phyloP scores from a whole-genome alignment of 2,113 vertebrate species.

The Dendropsophus ebraccatus region DNA sequence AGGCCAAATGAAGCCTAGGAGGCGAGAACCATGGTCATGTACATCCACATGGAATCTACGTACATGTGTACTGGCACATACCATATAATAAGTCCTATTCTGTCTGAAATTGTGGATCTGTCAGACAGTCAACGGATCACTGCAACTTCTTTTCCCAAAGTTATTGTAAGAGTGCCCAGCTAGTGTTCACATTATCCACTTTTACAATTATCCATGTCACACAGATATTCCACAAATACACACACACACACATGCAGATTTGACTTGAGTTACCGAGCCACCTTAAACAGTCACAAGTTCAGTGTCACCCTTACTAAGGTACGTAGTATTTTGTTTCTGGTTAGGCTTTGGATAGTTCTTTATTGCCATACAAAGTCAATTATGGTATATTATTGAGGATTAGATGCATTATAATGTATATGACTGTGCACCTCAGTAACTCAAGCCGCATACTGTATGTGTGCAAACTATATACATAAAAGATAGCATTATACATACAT shows the following conservation, averaged over 20 bases:
- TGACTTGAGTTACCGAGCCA: neutral
- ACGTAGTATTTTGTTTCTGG: neutral
- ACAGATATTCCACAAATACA: neutral
- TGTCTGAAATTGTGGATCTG: too few relatives aligned
- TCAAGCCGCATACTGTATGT: neutral
- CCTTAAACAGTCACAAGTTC: neutral
- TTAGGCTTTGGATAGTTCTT: neutral
- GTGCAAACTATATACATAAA: neutral
- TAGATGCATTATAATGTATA: too few relatives aligned
- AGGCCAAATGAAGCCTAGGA: too few relatives aligned
- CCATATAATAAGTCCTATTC: too few relatives aligned
- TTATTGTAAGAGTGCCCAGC: neutral
- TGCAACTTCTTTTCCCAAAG: neutral
- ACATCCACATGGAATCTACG: too few relatives aligned
- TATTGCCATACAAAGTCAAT: neutral
- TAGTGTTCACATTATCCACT: conserved; percentile 22
- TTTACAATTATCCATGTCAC: neutral
- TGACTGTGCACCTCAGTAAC: neutral
- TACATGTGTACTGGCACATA: too few relatives aligned
- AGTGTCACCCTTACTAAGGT: neutral
- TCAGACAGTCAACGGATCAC: too few relatives aligned
- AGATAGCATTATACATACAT: conserved; percentile 14
- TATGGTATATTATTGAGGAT: too few relatives aligned
- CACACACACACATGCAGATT: neutral
- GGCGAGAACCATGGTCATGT: too few relatives aligned